A percentile compares a stretch with the other conserved stretches of the same genome.
Evolutionary conservation across 2,888 invertebrate genomes (phyloP).

Genomic region (Incurvaria masculella): DNA sequence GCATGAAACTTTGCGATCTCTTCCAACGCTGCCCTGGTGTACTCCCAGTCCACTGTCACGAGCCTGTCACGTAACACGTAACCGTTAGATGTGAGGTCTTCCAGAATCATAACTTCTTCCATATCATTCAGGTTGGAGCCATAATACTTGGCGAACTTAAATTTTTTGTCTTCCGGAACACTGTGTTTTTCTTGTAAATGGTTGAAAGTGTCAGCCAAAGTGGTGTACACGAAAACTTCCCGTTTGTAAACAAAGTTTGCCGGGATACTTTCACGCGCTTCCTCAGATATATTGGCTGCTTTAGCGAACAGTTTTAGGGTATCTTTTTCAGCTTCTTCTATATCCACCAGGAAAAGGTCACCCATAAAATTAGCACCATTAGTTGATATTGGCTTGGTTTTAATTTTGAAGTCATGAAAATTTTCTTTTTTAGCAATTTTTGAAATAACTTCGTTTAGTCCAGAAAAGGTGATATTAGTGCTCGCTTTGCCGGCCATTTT

Average conservation of each 20-base stretch:
- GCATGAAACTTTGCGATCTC: constrained; percentile 33
- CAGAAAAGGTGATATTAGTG: too few relatives aligned
- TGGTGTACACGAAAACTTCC: constrained; percentile 17
- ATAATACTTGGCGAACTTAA: constrained; percentile 24
- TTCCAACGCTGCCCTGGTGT: constrained; percentile 23
- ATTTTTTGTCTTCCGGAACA: constrained; percentile 19
- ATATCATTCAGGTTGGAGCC: constrained; percentile 19
- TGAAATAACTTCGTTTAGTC: too few relatives aligned
- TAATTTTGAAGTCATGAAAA: too few relatives aligned
- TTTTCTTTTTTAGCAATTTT: too few relatives aligned
- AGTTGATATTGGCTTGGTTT: too few relatives aligned
- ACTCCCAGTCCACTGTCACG: constrained; percentile 26
- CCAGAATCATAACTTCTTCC: constrained; percentile 28
- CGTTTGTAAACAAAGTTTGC: too few relatives aligned
- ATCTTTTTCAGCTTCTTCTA: too few relatives aligned
- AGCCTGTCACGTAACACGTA: constrained; percentile 22
- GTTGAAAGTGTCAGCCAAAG: constrained; percentile 16
- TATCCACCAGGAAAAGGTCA: too few relatives aligned
- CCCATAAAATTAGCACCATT: too few relatives aligned
- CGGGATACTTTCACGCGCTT: not conserved
- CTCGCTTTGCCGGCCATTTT: too few relatives aligned
- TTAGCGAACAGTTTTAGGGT: too few relatives aligned
- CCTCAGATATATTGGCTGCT: too few relatives aligned
- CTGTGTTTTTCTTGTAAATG: constrained; percentile 20
- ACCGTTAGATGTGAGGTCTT: constrained; percentile 26